These are phyloP conservation scores for Metridium senile DNA, from an alignment of 92 coral and sea anemone genomes.

Conservation along the genomic window DNA sequence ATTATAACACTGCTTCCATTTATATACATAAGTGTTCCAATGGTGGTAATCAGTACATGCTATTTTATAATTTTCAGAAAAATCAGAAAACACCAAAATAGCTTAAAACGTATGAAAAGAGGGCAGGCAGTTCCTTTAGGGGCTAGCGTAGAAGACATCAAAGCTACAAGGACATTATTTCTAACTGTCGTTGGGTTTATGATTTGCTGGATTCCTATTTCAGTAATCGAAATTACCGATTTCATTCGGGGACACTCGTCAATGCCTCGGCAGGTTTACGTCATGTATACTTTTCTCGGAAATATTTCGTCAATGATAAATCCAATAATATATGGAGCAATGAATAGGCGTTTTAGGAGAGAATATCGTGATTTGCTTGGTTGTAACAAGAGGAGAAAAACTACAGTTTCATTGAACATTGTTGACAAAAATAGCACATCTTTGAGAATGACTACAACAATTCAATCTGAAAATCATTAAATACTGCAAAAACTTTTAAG, in stretches of 20 bases:
- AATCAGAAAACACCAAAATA: constrained; percentile 44
- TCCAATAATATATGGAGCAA: constrained; percentile 45
- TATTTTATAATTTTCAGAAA: constrained; percentile 54
- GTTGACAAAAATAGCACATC: no score
- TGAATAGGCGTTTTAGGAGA: constrained; percentile 38
- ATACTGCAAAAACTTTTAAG: no score
- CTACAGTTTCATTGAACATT: no score
- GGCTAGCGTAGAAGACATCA: constrained; percentile 49
- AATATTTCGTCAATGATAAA: constrained; percentile 37
- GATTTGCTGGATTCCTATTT: constrained; percentile 47
- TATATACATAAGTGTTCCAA: constrained; percentile 44
- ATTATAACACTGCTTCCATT: constrained; percentile 41
- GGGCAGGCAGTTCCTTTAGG: not conserved
- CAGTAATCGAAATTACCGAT: constrained; percentile 49
- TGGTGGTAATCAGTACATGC: constrained; percentile 40
- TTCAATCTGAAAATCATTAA: no score
- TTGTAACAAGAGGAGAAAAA: not conserved
- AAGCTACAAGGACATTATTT: constrained; percentile 51
- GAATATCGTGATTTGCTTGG: constrained; percentile 37
- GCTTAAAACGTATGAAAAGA: not conserved
- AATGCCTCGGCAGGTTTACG: constrained; percentile 59
- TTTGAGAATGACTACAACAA: no score
- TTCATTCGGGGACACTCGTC: constrained; percentile 39
- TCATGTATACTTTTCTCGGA: constrained; percentile 50
- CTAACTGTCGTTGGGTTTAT: constrained; percentile 52